These are phyloP conservation scores for Pteropus alecto DNA, from an alignment of 2,113 vertebrate genomes.

Conservation along the genomic window DNA sequence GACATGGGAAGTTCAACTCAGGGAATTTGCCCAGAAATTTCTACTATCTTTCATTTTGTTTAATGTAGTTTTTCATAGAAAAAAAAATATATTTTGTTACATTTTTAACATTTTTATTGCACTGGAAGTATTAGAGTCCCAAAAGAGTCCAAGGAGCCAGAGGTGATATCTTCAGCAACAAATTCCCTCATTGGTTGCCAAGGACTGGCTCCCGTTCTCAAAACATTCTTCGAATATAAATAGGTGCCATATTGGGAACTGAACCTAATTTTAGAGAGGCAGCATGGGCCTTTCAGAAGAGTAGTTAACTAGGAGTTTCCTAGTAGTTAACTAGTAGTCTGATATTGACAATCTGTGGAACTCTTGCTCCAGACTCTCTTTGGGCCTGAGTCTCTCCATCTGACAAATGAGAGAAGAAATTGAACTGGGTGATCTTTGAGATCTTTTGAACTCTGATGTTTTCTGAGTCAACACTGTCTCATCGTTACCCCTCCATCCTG, in stretches of 20 bases:
- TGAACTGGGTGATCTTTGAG: not conserved
- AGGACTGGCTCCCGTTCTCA: not conserved
- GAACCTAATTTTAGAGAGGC: not conserved
- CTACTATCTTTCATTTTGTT: not conserved
- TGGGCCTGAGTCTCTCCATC: not conserved
- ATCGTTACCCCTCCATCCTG: not conserved
- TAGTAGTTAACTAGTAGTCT: not conserved
- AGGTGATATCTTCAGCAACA: not conserved
- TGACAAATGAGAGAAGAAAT: not conserved
- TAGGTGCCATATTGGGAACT: not conserved
- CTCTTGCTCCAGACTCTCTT: not conserved
- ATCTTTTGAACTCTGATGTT: not conserved
- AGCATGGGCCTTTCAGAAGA: not conserved
- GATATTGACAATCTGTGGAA: not conserved
- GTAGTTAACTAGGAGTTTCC: not conserved
- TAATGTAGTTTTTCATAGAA: not conserved
- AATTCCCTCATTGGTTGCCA: not conserved
- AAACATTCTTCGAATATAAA: not conserved
- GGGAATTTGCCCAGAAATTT: not conserved
- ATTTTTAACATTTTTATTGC: not conserved
- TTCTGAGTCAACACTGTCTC: not conserved
- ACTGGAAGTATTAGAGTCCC: not conserved
- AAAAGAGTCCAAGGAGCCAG: not conserved
- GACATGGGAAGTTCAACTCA: not conserved
- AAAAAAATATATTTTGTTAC: not conserved